Conservation (phyloP, 2,797 vertebrate genomes). For the Rhinichthys osculus region DNA sequence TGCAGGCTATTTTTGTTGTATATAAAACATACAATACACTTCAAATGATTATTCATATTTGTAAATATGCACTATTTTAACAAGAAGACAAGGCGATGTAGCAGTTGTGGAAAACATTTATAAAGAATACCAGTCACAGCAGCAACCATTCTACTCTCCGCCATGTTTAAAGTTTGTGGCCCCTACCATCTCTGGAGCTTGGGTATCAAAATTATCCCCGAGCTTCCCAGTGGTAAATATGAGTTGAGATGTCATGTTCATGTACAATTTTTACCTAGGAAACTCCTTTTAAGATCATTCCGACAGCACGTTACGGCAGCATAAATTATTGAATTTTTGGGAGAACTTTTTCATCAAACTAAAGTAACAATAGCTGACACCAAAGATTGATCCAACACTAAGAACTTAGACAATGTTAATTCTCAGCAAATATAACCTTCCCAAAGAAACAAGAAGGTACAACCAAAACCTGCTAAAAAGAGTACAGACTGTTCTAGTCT, state of each 20-base stretch:
- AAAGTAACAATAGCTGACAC: conserved; percentile 9
- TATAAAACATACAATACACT: too few relatives aligned
- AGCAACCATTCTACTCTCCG: too few relatives aligned
- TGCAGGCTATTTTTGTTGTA: too few relatives aligned
- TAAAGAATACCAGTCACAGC: too few relatives aligned
- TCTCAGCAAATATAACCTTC: not conserved
- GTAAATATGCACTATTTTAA: not conserved
- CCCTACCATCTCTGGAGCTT: too few relatives aligned
- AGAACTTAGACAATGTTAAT: conserved; percentile 4
- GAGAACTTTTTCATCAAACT: not conserved
- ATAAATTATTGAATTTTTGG: not conserved
- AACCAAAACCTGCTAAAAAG: not conserved
- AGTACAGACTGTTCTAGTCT: conserved; percentile 5
- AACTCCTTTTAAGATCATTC: too few relatives aligned
- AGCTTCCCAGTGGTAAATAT: too few relatives aligned
- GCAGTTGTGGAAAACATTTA: not conserved
- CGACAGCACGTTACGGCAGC: too few relatives aligned
- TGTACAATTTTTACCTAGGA: too few relatives aligned
- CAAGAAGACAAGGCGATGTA: not conserved
- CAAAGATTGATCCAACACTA: not conserved
- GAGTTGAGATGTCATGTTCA: too few relatives aligned
- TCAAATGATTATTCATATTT: not conserved
- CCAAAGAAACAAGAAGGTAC: not conserved
- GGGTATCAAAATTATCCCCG: too few relatives aligned
- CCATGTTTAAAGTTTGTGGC: too few relatives aligned